Evolutionary conservation across 1,140 invertebrate species (phyloP).

Genomic region (Cyrtorhinus lividipennis): DNA sequence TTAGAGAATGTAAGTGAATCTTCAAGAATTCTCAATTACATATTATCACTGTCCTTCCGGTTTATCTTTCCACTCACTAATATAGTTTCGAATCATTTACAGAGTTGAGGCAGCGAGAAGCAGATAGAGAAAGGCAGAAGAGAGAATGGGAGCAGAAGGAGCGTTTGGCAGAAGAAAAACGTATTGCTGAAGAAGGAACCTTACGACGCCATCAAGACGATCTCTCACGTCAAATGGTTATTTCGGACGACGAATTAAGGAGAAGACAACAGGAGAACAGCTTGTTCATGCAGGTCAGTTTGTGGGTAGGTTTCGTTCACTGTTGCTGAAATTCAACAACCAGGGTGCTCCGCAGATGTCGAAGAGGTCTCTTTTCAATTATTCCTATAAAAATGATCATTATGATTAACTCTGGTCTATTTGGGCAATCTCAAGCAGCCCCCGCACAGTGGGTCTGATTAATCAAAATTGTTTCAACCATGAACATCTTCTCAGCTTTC

Average conservation of each 20-base stretch:
- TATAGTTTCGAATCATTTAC: constrained; percentile 25
- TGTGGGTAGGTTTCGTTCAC: neutral
- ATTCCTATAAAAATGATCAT: too few relatives aligned
- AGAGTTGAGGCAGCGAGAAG: constrained; percentile 71
- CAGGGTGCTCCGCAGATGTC: too few relatives aligned
- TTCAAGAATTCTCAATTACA: too few relatives aligned
- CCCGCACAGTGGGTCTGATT: too few relatives aligned
- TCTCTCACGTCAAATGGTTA: constrained; percentile 51
- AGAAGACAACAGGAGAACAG: constrained; percentile 67
- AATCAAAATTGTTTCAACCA: too few relatives aligned
- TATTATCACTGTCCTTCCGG: too few relatives aligned
- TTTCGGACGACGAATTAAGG: constrained; percentile 67
- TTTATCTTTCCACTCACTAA: too few relatives aligned
- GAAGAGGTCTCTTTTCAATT: too few relatives aligned
- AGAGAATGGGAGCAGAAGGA: constrained; percentile 78
- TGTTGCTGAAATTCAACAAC: too few relatives aligned
- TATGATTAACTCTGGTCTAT: too few relatives aligned
- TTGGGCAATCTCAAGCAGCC: neutral
- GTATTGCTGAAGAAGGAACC: constrained; percentile 54
- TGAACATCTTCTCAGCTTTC: too few relatives aligned
- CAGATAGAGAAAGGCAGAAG: constrained; percentile 72
- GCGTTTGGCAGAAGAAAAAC: constrained; percentile 63
- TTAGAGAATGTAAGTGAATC: constrained; percentile 58
- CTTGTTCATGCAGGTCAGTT: constrained; percentile 56
- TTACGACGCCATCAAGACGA: constrained; percentile 57